Base-by-base conservation (phyloP, 2,888 invertebrate species). In the Tiliacea citrago region DNA sequence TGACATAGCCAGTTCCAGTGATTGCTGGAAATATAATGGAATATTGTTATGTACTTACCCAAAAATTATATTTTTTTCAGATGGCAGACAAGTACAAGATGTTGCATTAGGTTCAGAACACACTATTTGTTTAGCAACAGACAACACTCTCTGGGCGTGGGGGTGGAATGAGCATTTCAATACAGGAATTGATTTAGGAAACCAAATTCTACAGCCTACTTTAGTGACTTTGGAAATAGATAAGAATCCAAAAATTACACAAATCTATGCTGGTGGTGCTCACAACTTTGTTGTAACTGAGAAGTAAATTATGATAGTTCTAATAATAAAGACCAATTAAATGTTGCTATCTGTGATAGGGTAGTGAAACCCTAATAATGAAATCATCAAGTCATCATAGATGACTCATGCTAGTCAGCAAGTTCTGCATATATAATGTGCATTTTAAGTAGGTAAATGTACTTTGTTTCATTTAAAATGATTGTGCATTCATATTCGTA, bases 111-210 rank as follows among this genome's bases (percentile, higher is more conserved):
- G 98, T 3, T 98, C 98, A 0, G 98, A 98, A 89, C 98, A 98
- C 90, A 98, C 97, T 62, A 91, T 98, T 83, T 97, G 98, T 79
- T 93, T 98, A 81, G 97, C 97, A 86, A 97, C 96, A 79, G 97
- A 97, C 75, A 97, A 97, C 51, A 96, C 97, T 67, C 91, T 98
- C 10, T 97, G 97, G 90, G 97, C 98, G 35, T 99, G 98, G 98
- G 98, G 98, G 1, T 99, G 98, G 98, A 98, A 99, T 93, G 98
- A 99, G 90, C 98, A 98, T 94, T 98, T 98, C 57, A 98, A 98
- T 91, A 98, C 98, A 88, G 98, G 98, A 71, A 97, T 90, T 55
- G 82, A 82, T 61, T 86, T 97, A 47, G 86, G 86, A n/a, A 80
- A 86, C n/a, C 85, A 88, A 70, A 92, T 96, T 29, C 89, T 89